Evolutionary conservation across 2,888 invertebrate species (phyloP), one percentile per base, ranked within the genome.

Genomic region (Electrophaes corylata): DNA sequence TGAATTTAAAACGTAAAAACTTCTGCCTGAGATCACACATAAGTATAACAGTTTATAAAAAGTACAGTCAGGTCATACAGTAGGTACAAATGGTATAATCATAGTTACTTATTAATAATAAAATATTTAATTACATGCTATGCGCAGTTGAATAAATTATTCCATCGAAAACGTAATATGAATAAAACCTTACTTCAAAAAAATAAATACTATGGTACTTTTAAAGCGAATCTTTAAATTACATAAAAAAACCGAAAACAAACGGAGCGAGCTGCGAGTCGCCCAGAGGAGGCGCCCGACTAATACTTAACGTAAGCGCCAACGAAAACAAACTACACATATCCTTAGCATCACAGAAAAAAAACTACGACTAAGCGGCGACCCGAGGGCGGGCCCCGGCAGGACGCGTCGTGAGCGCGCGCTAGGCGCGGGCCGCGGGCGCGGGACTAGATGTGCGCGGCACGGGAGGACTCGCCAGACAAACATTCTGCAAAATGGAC

Each of bases 151-250:
- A 77, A 79, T 76, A 71, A 78, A 76, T 73, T 75, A 71, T 74
- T 72, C 72, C 71, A 73, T 70, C 67, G 68, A 76, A 77, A 66
- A 77, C 73, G 72, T 71, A 79, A 78, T 75, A 81, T 71, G 73
- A 82, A 81, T 76, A 78, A 81, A 59, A 76, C 77, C 77, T 82
- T 77, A 83, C 72, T 73, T 76, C 74, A 76, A 78, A 79, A 73
- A 80, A 87, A 88, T 87, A 88, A 88, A 88, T 87, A 88, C 80
- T 86, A 88, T 80, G 81, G 82, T 84, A 86, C 76, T 84, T 83
- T 86, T 83, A 83, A 87, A 86, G 86, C 86, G 79, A 81, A 85
- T 81, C 79, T 76, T 82, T 81, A 81, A 80, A 75, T 81, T 80
- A 84, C 71, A 79, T 77, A 81, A 79, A 81, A n/a, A 51, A 60